Conservation (phyloP, 2,113 vertebrate genomes). For the Megaleporinus macrocephalus region DNA sequence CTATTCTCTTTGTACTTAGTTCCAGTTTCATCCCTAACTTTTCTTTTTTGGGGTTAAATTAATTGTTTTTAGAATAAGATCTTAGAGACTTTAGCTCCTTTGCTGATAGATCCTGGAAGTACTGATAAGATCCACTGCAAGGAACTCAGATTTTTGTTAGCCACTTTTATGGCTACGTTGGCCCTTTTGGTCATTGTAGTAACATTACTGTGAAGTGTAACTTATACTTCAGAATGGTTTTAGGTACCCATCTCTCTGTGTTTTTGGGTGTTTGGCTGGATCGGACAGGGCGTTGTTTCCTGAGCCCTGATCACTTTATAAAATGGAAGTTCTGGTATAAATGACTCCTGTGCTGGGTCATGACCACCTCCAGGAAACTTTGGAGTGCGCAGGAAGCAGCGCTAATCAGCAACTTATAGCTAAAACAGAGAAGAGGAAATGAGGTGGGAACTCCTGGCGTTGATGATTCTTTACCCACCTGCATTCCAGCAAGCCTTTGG, state of each 20-base stretch:
- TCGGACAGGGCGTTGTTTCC: constrained; percentile 75
- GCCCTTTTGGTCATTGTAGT: no score
- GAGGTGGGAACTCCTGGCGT: constrained; percentile 20
- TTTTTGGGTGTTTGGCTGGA: constrained; percentile 57
- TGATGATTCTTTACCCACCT: not conserved
- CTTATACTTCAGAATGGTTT: not conserved
- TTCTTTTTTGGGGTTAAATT: no score
- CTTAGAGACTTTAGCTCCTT: no score
- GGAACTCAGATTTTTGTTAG: no score
- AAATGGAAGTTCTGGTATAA: constrained; percentile 67
- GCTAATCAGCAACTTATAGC: constrained; percentile 68
- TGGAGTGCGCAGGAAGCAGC: constrained; percentile 58
- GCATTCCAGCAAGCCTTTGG: not conserved
- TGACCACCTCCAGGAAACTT: constrained; percentile 61
- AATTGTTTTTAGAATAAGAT: no score
- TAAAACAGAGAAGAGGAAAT: constrained; percentile 71
- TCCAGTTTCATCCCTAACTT: no score
- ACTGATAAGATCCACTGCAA: no score
- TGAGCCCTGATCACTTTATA: constrained; percentile 70
- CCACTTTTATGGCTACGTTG: no score
- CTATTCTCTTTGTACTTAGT: no score
- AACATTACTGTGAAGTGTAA: no score
- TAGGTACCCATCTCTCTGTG: not conserved
- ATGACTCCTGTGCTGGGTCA: constrained; percentile 64
- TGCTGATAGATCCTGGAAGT: no score